These are phyloP conservation scores for Protobothrops flavoviridis DNA, from an alignment of 2,113 vertebrate genomes.

Conservation along the genomic window DNA sequence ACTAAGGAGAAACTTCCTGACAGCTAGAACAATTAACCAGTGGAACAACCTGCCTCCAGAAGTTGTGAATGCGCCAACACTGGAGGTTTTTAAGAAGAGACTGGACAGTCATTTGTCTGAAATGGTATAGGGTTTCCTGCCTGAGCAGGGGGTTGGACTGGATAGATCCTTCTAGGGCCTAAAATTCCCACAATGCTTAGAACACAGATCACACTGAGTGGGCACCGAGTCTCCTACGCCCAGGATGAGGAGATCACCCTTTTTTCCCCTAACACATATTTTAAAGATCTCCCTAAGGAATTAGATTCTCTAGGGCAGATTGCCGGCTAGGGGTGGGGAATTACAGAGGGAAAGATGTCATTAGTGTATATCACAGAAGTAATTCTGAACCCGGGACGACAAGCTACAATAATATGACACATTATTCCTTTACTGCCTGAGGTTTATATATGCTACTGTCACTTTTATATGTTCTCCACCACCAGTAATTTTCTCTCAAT, in stretches of 20 bases:
- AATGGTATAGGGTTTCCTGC: too few relatives aligned
- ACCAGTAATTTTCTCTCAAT: slow-evolving; percentile 80
- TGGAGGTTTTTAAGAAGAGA: too few relatives aligned
- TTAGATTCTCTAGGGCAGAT: slow-evolving; percentile 50
- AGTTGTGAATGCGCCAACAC: too few relatives aligned
- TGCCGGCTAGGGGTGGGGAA: not conserved
- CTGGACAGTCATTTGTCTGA: too few relatives aligned
- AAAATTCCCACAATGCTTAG: not conserved
- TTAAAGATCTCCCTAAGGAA: slow-evolving; percentile 33
- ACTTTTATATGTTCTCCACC: slow-evolving; percentile 75
- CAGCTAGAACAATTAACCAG: too few relatives aligned
- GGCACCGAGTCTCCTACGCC: not conserved
- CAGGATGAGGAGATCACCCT: slow-evolving; percentile 50
- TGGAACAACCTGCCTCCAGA: too few relatives aligned
- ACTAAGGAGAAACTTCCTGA: too few relatives aligned
- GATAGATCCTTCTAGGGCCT: not conserved
- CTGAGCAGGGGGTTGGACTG: too few relatives aligned
- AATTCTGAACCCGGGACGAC: slow-evolving; percentile 73
- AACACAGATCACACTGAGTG: not conserved
- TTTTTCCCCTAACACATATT: slow-evolving; percentile 47
- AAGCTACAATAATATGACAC: slow-evolving; percentile 72
- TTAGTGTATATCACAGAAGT: slow-evolving; percentile 71
- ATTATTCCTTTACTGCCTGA: slow-evolving; percentile 68
- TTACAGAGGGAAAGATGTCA: slow-evolving; percentile 44
- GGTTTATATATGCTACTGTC: slow-evolving; percentile 82